Evolutionary conservation across 1,140 invertebrate species (phyloP).

Genomic region (Saccostrea cuccullata): DNA sequence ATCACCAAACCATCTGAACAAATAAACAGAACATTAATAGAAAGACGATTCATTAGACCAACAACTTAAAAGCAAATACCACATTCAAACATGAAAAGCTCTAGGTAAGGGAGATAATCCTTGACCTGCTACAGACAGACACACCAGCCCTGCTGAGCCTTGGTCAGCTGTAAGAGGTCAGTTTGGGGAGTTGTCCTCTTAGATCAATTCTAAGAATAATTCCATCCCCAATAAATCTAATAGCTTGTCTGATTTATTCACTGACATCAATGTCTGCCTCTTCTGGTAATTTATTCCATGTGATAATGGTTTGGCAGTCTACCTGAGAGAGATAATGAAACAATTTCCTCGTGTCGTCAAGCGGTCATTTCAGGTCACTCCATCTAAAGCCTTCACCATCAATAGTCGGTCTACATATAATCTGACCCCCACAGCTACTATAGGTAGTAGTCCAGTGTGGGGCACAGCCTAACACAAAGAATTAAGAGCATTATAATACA

Average conservation of each 20-base stretch:
- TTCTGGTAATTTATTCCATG: conserved; percentile 21
- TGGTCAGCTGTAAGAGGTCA: not conserved
- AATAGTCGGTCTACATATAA: conserved; percentile 5
- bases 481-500: not conserved
- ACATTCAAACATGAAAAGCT: not conserved
- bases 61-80: not conserved
- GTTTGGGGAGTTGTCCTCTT: not conserved
- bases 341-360: conserved; percentile 30
- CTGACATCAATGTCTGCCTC: not conserved
- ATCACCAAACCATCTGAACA: not conserved
- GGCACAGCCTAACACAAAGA: not conserved
- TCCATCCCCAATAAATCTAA: conserved; percentile 26
- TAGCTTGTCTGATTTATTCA: conserved; percentile 8
- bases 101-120: not conserved
- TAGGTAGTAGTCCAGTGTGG: not conserved
- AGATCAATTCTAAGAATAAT: not conserved
- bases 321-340: conserved; percentile 31
- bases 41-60: not conserved
- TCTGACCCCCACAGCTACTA: not conserved
- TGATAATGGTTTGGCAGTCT: conserved; percentile 30
- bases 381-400: conserved; percentile 4
- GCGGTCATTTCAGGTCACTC: conserved; percentile 33
- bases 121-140: not conserved
- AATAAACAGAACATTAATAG: not conserved
- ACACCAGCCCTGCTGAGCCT: not conserved